Evolutionary conservation across 1,140 invertebrate genomes (phyloP), one percentile per base, ranked within the genome.

Genomic region (Drosophila ercepeae): DNA sequence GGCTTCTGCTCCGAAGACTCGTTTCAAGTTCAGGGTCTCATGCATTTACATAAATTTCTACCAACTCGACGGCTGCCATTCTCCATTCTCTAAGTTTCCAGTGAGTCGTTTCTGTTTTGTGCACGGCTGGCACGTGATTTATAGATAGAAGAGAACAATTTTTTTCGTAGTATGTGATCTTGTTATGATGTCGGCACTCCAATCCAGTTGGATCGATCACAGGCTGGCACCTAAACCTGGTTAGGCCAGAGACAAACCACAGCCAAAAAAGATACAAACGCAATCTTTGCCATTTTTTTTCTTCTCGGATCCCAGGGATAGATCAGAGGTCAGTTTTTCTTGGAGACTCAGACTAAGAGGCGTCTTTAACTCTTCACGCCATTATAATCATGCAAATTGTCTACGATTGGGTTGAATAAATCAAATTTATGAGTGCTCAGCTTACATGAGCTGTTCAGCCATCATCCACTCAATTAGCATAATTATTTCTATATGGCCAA

Each of bases 11-110:
- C 46, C 54, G 54, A 13, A 50, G 52, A 64, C 69, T 64, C 48
- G 79, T 65, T 84, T 82, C 81, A 84, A 84, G 81, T 86, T 84
- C 81, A 84, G 76, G 81, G 79, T 60, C 63, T 60, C 32, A 46
- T 79, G 81, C 76, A 86, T 84, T 84, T 84, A 76, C 81, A 84
- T 86, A 86, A 78, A 73, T 84, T 86, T 84, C 81, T 79, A 86
- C 45, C 68, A 14, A 53, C 14, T 39, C 14, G 63, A 32, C 54
- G 42, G 63, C 45, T 64, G n/a, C n/a, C n/a, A n/a, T n/a, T n/a
- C n/a, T n/a, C n/a, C n/a, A n/a, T n/a, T n/a, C n/a, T n/a, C n/a
- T n/a, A n/a, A n/a, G n/a, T n/a, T 64, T 42, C 65, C 71, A 58
- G 57, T 63, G 36, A 41, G 39, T 75, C 67, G 53, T 63, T 76